A percentile compares a stretch with the other conserved stretches of the same genome.
Evolutionary conservation across 1,140 invertebrate species (phyloP).

Genomic region (Caligus rogercresseyi): DNA sequence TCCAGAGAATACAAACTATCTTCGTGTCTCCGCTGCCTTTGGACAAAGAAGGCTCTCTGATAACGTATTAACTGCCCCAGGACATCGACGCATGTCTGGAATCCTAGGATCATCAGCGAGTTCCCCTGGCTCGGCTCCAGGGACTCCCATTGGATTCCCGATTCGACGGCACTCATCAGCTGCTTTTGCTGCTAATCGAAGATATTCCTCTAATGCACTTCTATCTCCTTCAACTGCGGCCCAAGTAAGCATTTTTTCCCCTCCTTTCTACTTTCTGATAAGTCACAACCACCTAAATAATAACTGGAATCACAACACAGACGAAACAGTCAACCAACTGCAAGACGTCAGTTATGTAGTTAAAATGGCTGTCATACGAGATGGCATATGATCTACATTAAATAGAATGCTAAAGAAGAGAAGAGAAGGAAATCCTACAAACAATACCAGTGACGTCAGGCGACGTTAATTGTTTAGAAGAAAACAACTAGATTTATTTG

Average conservation of each 20-base stretch:
- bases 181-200: constrained; percentile 13
- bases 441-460: too few species aligned
- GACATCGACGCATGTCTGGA: background rate
- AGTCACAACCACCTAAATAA: too few species aligned
- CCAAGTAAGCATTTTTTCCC: constrained; percentile 10
- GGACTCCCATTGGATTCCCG: constrained; percentile 17
- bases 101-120: constrained; percentile 1
- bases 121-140: constrained; percentile 16
- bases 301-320: too few species aligned
- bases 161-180: constrained; percentile 10
- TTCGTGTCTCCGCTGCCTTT: constrained; percentile 16
- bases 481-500: too few species aligned
- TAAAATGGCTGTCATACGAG: too few species aligned
- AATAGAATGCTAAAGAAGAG: too few species aligned
- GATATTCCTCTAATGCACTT: constrained; percentile 15
- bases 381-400: too few species aligned
- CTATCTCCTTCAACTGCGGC: constrained; percentile 15
- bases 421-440: too few species aligned
- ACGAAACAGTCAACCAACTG: too few species aligned
- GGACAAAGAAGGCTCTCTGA: constrained; percentile 12
- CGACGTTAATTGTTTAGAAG: too few species aligned
- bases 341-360: too few species aligned
- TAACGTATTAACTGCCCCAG: constrained; percentile 10
- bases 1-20: constrained; percentile 19
- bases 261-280: too few species aligned